A percentile compares a stretch with the other conserved stretches of the same genome.
phyloP scores from a whole-genome alignment of 2,113 vertebrate species.

The rabbit (Oryctolagus cuniculus) region mOryCun1.1 NC_091433.1:29148001-29148500 shows the following conservation, averaged over 20 bases:
- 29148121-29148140: no score
- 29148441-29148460: not conserved
- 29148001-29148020: not conserved
- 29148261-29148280: not conserved
- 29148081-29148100: no score
- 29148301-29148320: not conserved
- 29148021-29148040: not conserved
- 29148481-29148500: not conserved
- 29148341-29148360: not conserved
- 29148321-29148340: not conserved
- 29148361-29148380: not conserved
- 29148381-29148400: not conserved
- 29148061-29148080: not conserved
- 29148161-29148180: not conserved
- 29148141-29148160: not conserved
- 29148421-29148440: not conserved
- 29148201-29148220: not conserved
- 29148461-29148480: not conserved
- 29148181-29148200: not conserved
- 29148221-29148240: not conserved
- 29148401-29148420: not conserved
- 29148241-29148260: not conserved
- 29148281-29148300: not conserved
- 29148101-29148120: not conserved
- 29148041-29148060: not conserved